These are phyloP conservation scores for Spilarctia lutea DNA, from an alignment of 2,888 invertebrate species.

Conservation along the genomic window DNA sequence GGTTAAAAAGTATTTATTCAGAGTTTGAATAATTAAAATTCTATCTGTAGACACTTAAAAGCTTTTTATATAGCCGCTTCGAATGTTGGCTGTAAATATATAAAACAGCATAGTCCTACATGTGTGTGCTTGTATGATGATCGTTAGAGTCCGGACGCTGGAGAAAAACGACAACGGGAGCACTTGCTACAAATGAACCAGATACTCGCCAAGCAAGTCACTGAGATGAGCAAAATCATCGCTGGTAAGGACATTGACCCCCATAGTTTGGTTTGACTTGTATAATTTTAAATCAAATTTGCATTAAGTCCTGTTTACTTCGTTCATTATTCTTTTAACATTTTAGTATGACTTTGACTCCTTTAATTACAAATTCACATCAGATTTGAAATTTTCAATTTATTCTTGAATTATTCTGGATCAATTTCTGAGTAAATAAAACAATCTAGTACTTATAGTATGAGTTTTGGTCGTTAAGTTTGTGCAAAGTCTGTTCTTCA, in stretches of 20 bases:
- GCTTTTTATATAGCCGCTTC: constrained; percentile 72
- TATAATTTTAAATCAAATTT: constrained; percentile 25
- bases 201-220: constrained; percentile 96
- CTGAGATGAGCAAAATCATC: constrained; percentile 97
- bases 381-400: neutral
- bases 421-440: constrained; percentile 8
- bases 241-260: constrained; percentile 90
- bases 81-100: constrained; percentile 83
- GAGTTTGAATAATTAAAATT: constrained; percentile 8
- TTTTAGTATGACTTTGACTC: neutral
- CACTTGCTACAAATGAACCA: constrained; percentile 96
- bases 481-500: constrained; percentile 9
- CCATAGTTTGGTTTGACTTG: constrained; percentile 36
- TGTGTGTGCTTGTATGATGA: constrained; percentile 70
- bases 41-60: constrained; percentile 56
- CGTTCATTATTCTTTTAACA: neutral
- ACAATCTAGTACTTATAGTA: neutral
- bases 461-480: neutral
- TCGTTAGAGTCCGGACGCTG: constrained; percentile 90
- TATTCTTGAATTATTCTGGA: neutral
- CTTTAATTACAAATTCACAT: neutral
- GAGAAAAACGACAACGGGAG: constrained; percentile 95
- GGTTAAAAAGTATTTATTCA: no score
- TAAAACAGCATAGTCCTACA: constrained; percentile 68
- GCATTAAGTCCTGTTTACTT: constrained; percentile 7